These are phyloP conservation scores for Frankliniella fusca DNA, from an alignment of 2,888 invertebrate species.

Conservation along the genomic window DNA sequence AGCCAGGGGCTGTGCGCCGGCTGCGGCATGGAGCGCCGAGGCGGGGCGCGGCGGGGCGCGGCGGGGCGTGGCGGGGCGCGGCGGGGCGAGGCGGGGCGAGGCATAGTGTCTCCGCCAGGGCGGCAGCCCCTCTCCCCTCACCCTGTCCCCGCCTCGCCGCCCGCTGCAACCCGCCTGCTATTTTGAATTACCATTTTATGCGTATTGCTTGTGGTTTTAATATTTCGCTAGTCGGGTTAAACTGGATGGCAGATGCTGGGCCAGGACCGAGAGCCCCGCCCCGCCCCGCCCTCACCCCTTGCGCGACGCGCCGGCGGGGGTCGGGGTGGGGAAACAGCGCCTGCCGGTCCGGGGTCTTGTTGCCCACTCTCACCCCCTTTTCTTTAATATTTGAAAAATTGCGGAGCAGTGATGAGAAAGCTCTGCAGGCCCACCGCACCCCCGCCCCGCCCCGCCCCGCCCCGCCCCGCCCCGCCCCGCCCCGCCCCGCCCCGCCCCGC, in stretches of 20 bases:
- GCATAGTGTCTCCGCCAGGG: constrained; percentile 7
- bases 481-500: no score
- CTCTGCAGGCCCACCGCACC: not conserved
- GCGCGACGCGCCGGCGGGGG: not conserved
- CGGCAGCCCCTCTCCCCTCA: no score
- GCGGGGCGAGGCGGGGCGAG: not conserved
- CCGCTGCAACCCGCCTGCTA: constrained; percentile 7
- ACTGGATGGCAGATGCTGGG: constrained; percentile 21
- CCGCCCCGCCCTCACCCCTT: not conserved
- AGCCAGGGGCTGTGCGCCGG: not conserved
- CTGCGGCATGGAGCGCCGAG: not conserved
- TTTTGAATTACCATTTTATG: constrained; percentile 27
- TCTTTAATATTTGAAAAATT: constrained; percentile 27
- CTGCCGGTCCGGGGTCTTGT: not conserved
- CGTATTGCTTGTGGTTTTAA: constrained; percentile 22
- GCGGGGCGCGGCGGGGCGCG: not conserved
- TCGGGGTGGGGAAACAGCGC: not conserved
- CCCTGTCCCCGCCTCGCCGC: not conserved
- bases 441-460: no score
- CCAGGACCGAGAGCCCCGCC: not conserved
- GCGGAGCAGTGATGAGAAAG: constrained; percentile 23
- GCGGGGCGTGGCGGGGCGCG: not conserved
- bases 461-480: no score
- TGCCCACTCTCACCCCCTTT: constrained; percentile 4
- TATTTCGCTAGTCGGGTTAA: constrained; percentile 26